Evolutionary conservation across 1,140 invertebrate genomes (phyloP).

Genomic region (Chelonus insularis): DNA sequence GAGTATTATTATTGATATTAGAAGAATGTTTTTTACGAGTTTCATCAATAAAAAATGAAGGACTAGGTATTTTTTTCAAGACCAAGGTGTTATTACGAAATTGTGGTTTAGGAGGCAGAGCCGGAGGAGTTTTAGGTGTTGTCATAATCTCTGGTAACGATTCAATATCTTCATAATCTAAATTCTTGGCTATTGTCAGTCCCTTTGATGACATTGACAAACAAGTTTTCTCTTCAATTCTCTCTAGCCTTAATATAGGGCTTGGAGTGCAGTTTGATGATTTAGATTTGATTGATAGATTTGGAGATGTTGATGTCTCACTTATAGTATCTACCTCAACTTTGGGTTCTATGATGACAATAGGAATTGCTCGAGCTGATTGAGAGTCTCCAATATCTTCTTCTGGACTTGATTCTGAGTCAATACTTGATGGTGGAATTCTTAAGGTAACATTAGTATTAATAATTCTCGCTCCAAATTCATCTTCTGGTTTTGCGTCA

Average conservation of each 20-base stretch:
- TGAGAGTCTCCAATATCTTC: constrained; percentile 37
- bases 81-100: constrained; percentile 63
- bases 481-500: constrained; percentile 42
- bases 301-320: constrained; percentile 4
- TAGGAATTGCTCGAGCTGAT: constrained; percentile 46
- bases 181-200: constrained; percentile 62
- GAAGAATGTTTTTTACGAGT: constrained; percentile 60
- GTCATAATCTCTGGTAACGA: constrained; percentile 48
- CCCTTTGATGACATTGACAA: constrained; percentile 52
- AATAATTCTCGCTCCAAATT: constrained; percentile 47
- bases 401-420: constrained; percentile 32
- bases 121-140: constrained; percentile 66
- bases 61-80: constrained; percentile 64
- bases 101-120: constrained; percentile 71
- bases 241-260: constrained; percentile 43
- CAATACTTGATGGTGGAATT: constrained; percentile 7
- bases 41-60: constrained; percentile 67
- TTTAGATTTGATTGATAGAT: constrained; percentile 14
- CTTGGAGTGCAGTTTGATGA: constrained; percentile 26
- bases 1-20: constrained; percentile 8
- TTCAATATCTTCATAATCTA: constrained; percentile 63
- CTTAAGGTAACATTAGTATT: constrained; percentile 16
- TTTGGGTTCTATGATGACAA: constrained; percentile 55
- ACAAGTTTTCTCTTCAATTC: constrained; percentile 52
- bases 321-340: constrained; percentile 22